Base-by-base conservation (phyloP, 2,888 invertebrate genomes). In the Platycheirus albimanus region DNA sequence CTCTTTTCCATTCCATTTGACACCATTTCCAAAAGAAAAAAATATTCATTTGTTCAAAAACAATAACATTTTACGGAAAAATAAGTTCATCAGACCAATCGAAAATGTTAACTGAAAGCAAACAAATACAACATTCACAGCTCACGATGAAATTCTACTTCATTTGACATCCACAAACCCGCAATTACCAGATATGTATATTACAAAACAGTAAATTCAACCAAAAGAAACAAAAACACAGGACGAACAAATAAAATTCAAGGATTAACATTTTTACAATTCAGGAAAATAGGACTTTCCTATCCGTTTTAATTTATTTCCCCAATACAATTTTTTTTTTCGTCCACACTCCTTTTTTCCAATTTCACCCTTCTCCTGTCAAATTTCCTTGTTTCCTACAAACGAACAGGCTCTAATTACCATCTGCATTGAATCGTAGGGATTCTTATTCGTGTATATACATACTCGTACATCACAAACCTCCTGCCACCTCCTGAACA, bases 231-330 rank as follows among this genome's bases (percentile, higher is more conserved):
- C 0, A 52, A 49, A 70, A 71, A 41, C 45, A 76, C 45, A 76
- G 66, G 24, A 67, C 80, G 75, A 76, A 64, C 38, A 24, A 81
- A 81, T 81, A 67, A 76, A 67, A 77, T 77, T 83, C 77, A 83
- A 83, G 77, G 81, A 81, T 83, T 77, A 77, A 77, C 64, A 76
- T 70, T 80, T 66, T 61, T 63, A 43, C 36, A 33, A 24, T 0
- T 11, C 43, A 33, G 19, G 54, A 51, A 69, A 63, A 81, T 76
- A 66, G 66, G 64, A 76, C 51, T 64, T 43, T 58, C 64, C 58
- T 54, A 56, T 70, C 36, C 45, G 72, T 72, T 83, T 77, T 67
- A 51, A 54, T 77, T 83, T 77, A 67, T 64, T 61, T 81, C 63
- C 47, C 47, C 77, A 7, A 19, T 30, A 30, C 6, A 19, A 47